Conservation (phyloP, 1,140 invertebrate species). For the Drosophila insularis region DNA sequence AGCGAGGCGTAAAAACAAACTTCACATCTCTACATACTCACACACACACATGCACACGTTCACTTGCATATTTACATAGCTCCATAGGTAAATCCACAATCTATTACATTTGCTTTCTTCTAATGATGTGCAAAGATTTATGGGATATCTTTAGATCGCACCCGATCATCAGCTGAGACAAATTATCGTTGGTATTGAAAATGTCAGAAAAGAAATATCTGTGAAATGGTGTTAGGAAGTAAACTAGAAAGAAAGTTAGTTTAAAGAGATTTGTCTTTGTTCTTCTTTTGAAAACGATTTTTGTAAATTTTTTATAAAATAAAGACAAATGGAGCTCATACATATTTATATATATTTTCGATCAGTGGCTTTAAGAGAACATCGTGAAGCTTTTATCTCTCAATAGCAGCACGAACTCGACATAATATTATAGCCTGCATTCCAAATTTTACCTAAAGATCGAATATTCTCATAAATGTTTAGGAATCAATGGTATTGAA, state of each 20-base stretch:
- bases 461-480: no score
- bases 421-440: no score
- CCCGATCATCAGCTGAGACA: conserved; percentile 4
- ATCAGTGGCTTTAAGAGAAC: no score
- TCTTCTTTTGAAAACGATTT: no score
- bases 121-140: conserved; percentile 7
- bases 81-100: neutral
- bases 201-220: neutral
- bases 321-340: no score
- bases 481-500: no score
- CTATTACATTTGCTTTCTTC: neutral
- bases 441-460: no score
- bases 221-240: neutral
- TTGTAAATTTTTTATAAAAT: no score
- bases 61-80: neutral
- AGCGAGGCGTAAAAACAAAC: conserved; percentile 40
- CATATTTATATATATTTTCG: no score
- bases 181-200: neutral
- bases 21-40: conserved; percentile 8
- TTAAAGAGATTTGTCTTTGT: no score
- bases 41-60: neutral
- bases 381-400: no score
- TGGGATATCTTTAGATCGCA: neutral
- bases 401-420: no score
- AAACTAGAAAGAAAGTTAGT: neutral